Conservation (phyloP, 92 coral and sea anemone species). For the Epizoanthus illoricatus region DNA sequence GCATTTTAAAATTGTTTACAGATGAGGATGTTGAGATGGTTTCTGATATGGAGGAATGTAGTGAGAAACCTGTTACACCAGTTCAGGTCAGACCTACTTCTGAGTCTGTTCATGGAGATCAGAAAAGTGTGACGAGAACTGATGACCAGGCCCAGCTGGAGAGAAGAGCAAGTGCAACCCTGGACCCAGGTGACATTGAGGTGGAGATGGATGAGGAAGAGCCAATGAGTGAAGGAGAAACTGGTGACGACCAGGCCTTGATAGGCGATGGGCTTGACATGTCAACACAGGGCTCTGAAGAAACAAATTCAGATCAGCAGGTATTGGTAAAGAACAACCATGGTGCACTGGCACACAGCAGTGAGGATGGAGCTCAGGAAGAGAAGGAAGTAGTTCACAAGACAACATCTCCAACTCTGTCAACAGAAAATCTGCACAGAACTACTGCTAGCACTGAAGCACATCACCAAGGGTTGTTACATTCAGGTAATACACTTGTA, state of each 20-base stretch:
- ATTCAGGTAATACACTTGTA: constrained; percentile 1
- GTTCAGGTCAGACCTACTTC: constrained; percentile 1
- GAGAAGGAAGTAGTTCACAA: constrained; percentile 17
- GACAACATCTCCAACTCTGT: constrained; percentile 15
- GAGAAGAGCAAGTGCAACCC: constrained; percentile 52
- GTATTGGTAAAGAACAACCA: constrained; percentile 46
- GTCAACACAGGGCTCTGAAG: constrained; percentile 1
- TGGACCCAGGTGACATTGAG: constrained; percentile 57
- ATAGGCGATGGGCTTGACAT: constrained; percentile 9
- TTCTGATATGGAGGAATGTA: constrained; percentile 60
- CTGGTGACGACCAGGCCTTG: constrained; percentile 30
- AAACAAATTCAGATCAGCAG: constrained; percentile 33
- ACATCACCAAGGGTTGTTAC: neutral
- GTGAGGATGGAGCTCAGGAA: constrained; percentile 23
- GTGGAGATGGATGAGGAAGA: constrained; percentile 66
- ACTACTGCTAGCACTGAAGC: neutral
- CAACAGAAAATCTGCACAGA: neutral
- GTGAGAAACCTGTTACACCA: constrained; percentile 2
- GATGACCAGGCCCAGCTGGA: neutral
- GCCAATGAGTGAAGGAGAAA: constrained; percentile 34
- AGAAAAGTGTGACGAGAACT: neutral
- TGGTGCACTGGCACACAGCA: constrained; percentile 3
- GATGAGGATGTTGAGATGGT: constrained; percentile 70
- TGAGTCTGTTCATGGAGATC: constrained; percentile 13
- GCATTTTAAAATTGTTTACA: neutral